Evolutionary conservation across 2,113 vertebrate species (phyloP), one percentile per base, ranked within the genome.

Genomic region (Nibea albiflora): DNA sequence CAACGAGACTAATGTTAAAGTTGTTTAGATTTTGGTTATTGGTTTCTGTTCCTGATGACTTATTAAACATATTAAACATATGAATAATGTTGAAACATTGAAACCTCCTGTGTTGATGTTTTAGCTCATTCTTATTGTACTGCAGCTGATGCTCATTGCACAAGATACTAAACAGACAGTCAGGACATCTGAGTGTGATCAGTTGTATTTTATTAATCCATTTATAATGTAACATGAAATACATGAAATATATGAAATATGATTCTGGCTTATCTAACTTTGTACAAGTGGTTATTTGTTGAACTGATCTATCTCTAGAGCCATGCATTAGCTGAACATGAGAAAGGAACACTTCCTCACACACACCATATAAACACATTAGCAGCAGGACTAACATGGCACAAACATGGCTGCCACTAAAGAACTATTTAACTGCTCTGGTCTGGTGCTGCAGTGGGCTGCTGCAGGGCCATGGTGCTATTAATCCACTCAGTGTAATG

Each of bases 401-500:
- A 6, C 7, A 61, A 44, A 53, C 42, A 5, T 16, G 4, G 46
- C 2, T 15, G 12, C n/a, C 2, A 20, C 2, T 62, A 3, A 46
- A 31, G 28, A 50, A 12, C 28, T 61, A 46, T 79, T 71, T 58
- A 87, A 22, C 1, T 5, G 46, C 60, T 63, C 26, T 53, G 12
- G 0, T 65, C 46, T n/a, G 14, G 3, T 19, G 75, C 1, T 9
- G 46, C 19, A 0, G 14, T 2, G 0, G 81, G 17, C 0, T 80
- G 17, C 65, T 84, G 92, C 65, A 8, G 42, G 19, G 17, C 60
- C 88, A 95, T 92, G 7, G 67, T 94, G 28, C 5, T 26, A 42
- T 82, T 91, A 26, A 97, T 95, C 97, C 97, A 97, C 12, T 82
- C 49, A 1, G 95, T 90, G 44, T 95, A 97, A 63, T 94, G 95